Percentiles rank a stretch among this genome's conserved stretches.
These are phyloP conservation scores for Megalonaias nervosa DNA, from an alignment of 1,140 invertebrate genomes.

Conservation along the genomic window DNA sequence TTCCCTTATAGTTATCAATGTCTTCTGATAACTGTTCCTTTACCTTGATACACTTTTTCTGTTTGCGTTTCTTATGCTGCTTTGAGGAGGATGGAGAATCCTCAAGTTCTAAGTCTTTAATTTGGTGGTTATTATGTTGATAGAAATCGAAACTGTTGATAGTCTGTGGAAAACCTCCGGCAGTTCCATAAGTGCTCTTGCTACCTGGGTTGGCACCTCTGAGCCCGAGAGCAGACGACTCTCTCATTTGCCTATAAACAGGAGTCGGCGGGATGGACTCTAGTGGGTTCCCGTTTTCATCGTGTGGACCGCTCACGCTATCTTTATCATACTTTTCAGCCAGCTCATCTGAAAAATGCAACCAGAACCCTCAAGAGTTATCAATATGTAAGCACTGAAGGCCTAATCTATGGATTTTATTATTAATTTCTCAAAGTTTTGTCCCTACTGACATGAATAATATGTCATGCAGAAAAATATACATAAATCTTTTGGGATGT, in stretches of 20 bases:
- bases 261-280: conserved; percentile 15
- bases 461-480: too few relatives aligned
- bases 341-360: conserved; percentile 36
- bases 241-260: conserved; percentile 53
- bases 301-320: neutral
- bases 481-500: too few relatives aligned
- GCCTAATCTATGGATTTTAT: too few relatives aligned
- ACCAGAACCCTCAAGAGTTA: too few relatives aligned
- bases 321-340: conserved; percentile 7
- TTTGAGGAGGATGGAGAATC: conserved; percentile 8
- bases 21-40: conserved; percentile 44
- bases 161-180: neutral
- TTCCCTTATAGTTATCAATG: conserved; percentile 53
- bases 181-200: neutral
- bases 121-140: conserved; percentile 1
- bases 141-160: conserved; percentile 1
- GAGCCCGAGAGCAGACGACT: conserved; percentile 24
- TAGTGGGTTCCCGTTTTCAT: conserved; percentile 41
- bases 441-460: too few relatives aligned
- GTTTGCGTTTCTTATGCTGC: conserved; percentile 11
- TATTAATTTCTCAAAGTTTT: too few relatives aligned
- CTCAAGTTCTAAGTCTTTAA: neutral
- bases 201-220: conserved; percentile 13
- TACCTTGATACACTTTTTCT: conserved; percentile 42
- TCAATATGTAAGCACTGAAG: too few relatives aligned